phyloP scores from a whole-genome alignment of 2,888 invertebrate species.

The Dryobota labecula region DNA sequence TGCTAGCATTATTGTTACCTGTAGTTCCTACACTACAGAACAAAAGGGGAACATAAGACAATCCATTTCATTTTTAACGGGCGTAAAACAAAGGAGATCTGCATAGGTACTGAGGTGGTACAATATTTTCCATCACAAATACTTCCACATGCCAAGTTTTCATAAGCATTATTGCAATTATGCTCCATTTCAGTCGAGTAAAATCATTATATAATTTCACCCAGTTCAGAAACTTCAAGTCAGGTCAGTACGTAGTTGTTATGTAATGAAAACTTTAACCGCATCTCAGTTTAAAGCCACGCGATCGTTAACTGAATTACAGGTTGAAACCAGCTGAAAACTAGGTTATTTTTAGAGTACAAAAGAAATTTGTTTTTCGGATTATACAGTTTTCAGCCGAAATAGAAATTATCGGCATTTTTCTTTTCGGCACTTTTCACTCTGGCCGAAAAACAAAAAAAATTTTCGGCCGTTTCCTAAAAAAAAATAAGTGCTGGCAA shows the following conservation, averaged over 20 bases:
- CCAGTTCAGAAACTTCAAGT: conserved; percentile 1
- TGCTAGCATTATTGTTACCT: too few species aligned
- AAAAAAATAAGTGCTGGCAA: too few species aligned
- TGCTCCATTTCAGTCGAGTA: background rate
- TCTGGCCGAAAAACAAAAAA: too few species aligned
- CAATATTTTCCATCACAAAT: background rate
- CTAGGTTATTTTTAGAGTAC: conserved; percentile 7
- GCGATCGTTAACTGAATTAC: conserved; percentile 45
- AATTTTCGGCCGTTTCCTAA: too few species aligned
- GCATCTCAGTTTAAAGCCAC: conserved; percentile 15
- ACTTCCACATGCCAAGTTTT: background rate
- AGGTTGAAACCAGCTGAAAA: conserved; percentile 13
- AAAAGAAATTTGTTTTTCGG: too few species aligned
- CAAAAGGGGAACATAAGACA: background rate
- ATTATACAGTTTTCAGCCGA: too few species aligned
- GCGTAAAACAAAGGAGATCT: background rate
- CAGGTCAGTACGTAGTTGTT: conserved; percentile 20
- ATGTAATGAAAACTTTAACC: conserved; percentile 25
- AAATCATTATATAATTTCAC: background rate
- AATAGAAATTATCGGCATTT: too few species aligned
- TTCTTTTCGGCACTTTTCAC: too few species aligned
- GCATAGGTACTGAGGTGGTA: background rate
- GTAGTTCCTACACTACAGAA: too few species aligned
- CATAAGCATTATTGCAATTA: background rate
- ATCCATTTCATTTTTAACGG: background rate